A percentile compares a stretch with the other conserved stretches of the same genome.
Evolutionary conservation across 2,888 invertebrate species (phyloP).

Genomic region (Caradrina kadenii): DNA sequence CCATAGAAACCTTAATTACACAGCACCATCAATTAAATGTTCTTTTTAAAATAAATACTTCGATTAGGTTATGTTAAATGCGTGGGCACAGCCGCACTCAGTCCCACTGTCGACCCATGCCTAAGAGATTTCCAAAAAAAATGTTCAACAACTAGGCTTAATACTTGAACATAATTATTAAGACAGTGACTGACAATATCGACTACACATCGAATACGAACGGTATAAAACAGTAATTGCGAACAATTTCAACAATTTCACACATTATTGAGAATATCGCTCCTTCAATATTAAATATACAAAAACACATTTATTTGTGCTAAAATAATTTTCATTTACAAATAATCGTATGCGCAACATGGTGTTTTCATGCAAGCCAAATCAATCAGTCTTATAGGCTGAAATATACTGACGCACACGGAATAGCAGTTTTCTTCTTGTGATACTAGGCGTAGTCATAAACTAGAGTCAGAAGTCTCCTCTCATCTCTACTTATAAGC

Average conservation of each 20-base stretch:
- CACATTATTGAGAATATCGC: constrained; percentile 17
- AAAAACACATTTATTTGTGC: neutral
- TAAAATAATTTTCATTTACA: neutral
- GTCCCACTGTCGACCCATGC: constrained; percentile 29
- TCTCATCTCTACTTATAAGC: too few species aligned
- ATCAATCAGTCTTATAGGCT: neutral
- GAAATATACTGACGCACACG: neutral
- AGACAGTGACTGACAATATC: constrained; percentile 39
- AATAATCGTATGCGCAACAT: neutral
- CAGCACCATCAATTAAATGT: neutral
- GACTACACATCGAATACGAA: constrained; percentile 45
- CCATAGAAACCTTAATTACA: neutral
- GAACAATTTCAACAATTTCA: constrained; percentile 39
- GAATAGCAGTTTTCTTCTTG: too few species aligned
- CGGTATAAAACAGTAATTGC: constrained; percentile 57
- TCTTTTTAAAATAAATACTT: constrained; percentile 6
- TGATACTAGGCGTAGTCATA: too few species aligned
- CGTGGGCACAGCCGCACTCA: neutral
- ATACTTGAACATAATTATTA: constrained; percentile 36
- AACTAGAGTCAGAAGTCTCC: too few species aligned
- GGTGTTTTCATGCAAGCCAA: neutral
- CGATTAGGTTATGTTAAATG: constrained; percentile 3
- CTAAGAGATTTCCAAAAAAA: constrained; percentile 24
- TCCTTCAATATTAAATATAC: constrained; percentile 4
- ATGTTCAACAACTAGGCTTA: constrained; percentile 27